Conservation (phyloP, 2,888 invertebrate genomes). For the Priocnemis perturbator region DNA sequence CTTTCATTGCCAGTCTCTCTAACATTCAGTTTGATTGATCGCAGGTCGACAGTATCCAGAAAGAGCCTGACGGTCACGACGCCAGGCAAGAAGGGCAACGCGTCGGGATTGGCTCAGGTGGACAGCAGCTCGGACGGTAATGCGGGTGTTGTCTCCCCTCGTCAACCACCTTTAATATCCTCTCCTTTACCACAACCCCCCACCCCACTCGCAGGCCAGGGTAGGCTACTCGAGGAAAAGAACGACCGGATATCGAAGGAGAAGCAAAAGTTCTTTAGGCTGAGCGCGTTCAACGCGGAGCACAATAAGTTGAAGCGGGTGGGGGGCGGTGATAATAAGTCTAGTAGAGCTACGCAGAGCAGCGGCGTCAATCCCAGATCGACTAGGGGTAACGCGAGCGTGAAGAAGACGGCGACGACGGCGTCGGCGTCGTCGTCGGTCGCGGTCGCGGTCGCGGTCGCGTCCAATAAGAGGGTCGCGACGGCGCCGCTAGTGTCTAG, state of each 20-base stretch:
- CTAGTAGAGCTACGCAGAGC: conserved; percentile 53
- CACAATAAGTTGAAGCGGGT: conserved; percentile 72
- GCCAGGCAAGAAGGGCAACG: conserved; percentile 58
- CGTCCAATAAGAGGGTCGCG: conserved; percentile 31
- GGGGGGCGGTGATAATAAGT: conserved; percentile 64
- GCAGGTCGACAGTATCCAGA: conserved; percentile 69
- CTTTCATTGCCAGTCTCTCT: too few species aligned
- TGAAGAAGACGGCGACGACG: conserved; percentile 29
- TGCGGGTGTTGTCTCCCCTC: conserved; percentile 76
- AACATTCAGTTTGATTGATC: conserved; percentile 15
- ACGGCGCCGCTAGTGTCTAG: conserved; percentile 42
- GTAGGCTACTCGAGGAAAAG: conserved; percentile 78
- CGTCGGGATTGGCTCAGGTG: conserved; percentile 71
- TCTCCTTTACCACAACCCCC: conserved; percentile 73
- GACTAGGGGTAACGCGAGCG: conserved; percentile 52
- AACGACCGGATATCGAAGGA: conserved; percentile 89
- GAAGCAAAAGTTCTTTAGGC: conserved; percentile 91
- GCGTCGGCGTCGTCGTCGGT: too few species aligned
- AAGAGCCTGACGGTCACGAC: conserved; percentile 63
- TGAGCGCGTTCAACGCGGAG: conserved; percentile 86
- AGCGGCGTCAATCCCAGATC: conserved; percentile 58
- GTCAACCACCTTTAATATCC: conserved; percentile 74
- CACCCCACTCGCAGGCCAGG: conserved; percentile 70
- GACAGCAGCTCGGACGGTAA: conserved; percentile 76
- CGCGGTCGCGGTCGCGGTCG: conserved; percentile 11